These are phyloP conservation scores for Pseudochromis fuscus DNA, from an alignment of 2,797 vertebrate genomes.

Conservation along the genomic window DNA sequence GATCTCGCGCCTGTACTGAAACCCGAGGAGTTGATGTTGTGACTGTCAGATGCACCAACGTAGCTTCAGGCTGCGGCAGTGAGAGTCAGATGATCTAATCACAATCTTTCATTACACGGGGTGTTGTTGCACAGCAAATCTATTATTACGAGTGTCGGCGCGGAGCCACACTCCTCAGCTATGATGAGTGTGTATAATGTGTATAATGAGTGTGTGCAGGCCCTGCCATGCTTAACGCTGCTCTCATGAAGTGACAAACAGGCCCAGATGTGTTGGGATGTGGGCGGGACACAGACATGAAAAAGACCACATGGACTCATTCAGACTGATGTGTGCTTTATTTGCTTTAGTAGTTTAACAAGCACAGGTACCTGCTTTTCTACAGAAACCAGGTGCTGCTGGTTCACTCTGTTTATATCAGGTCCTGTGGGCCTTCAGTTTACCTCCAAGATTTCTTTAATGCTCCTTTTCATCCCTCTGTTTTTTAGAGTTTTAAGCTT, in stretches of 20 bases:
- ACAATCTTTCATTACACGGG: constrained; percentile 51
- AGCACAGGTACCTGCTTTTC: constrained; percentile 41
- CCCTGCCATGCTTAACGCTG: constrained; percentile 19
- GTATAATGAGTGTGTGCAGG: constrained; percentile 24
- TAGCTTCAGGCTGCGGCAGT: constrained; percentile 25
- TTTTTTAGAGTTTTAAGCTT: too few relatives aligned
- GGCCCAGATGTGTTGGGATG: constrained; percentile 59
- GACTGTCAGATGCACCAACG: background rate
- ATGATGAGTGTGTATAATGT: constrained; percentile 15
- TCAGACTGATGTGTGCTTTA: constrained; percentile 22
- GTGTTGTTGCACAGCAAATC: constrained; percentile 35
- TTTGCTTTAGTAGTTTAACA: constrained; percentile 48
- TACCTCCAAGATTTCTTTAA: constrained; percentile 42
- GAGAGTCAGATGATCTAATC: constrained; percentile 52
- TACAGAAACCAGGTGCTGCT: constrained; percentile 58
- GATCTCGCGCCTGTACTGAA: constrained; percentile 2
- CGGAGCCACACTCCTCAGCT: constrained; percentile 28
- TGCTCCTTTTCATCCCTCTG: constrained; percentile 31
- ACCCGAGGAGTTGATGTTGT: constrained; percentile 46
- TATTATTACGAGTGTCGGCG: constrained; percentile 41
- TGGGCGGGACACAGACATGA: constrained; percentile 7
- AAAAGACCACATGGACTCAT: constrained; percentile 23
- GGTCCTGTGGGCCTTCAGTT: constrained; percentile 48
- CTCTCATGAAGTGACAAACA: constrained; percentile 51
- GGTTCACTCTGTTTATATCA: constrained; percentile 42